These are phyloP conservation scores for Nasua narica DNA, from an alignment of 2,797 vertebrate genomes.

Conservation along the genomic window DNA sequence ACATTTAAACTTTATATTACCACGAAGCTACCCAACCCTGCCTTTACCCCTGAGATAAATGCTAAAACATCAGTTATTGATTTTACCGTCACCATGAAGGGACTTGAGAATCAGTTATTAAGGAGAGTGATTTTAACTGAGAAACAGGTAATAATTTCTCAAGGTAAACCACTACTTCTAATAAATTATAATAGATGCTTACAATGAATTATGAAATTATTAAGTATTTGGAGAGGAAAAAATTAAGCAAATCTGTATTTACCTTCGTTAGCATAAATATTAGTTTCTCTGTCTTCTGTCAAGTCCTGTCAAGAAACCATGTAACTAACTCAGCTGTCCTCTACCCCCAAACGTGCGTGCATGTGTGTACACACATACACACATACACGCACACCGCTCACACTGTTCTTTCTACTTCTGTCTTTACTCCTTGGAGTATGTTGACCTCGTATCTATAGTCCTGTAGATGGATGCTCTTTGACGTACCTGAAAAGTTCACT, in stretches of 20 bases:
- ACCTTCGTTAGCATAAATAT: conserved; percentile 2
- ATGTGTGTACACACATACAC: neutral
- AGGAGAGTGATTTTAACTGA: conserved; percentile 86
- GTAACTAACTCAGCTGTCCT: neutral
- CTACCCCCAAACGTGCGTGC: neutral
- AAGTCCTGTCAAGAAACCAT: neutral
- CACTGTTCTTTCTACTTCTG: neutral
- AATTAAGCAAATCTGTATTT: neutral
- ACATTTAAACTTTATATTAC: conserved; percentile 85
- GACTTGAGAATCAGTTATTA: conserved; percentile 86
- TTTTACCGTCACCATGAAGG: conserved; percentile 87
- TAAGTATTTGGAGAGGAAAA: conserved; percentile 13
- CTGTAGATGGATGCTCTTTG: neutral
- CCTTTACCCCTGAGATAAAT: conserved; percentile 86
- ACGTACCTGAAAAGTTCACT: conserved; percentile 9
- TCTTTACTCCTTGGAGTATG: neutral
- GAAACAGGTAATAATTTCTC: conserved; percentile 83
- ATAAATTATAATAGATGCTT: neutral
- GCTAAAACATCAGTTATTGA: conserved; percentile 86
- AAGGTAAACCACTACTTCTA: neutral
- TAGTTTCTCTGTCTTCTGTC: neutral
- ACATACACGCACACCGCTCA: neutral
- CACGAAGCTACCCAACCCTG: conserved; percentile 86
- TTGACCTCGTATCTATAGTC: neutral
- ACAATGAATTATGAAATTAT: neutral